Conservation (phyloP, 1,140 invertebrate species). For the Oreohelix idahoensis region DNA sequence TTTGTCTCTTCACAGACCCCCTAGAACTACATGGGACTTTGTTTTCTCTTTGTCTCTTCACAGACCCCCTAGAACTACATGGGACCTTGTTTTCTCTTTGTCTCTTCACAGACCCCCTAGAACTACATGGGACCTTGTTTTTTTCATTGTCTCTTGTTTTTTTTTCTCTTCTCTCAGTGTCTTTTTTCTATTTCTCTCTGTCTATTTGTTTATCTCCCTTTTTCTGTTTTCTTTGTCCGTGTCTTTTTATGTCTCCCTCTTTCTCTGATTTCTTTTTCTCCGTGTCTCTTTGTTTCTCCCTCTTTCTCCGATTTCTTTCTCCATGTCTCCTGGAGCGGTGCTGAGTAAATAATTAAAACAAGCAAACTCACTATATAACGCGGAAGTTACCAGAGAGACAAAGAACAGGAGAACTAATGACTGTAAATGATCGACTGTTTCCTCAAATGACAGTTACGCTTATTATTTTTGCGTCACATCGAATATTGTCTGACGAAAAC, state of each 20-base stretch:
- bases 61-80: no score
- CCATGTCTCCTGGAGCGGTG: no score
- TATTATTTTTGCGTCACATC: conserved; percentile 4
- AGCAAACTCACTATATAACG: background rate
- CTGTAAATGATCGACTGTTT: background rate
- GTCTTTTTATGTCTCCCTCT: background rate
- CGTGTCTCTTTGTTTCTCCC: background rate
- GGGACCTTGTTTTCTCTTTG: no score
- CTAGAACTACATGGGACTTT: no score
- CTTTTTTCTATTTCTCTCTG: no score
- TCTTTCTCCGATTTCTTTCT: background rate
- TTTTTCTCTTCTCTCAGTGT: no score
- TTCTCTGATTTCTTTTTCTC: background rate
- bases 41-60: no score
- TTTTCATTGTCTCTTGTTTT: no score
- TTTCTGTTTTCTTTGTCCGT: background rate
- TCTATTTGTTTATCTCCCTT: no score
- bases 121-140: no score
- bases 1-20: no score
- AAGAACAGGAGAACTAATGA: background rate
- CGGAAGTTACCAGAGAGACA: background rate
- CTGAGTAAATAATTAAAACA: background rate
- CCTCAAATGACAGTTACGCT: background rate
- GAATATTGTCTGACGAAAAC: background rate
- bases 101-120: no score